Evolutionary conservation across 2,113 vertebrate genomes (phyloP).

Genomic region (Phalacrocorax carbo): DNA sequence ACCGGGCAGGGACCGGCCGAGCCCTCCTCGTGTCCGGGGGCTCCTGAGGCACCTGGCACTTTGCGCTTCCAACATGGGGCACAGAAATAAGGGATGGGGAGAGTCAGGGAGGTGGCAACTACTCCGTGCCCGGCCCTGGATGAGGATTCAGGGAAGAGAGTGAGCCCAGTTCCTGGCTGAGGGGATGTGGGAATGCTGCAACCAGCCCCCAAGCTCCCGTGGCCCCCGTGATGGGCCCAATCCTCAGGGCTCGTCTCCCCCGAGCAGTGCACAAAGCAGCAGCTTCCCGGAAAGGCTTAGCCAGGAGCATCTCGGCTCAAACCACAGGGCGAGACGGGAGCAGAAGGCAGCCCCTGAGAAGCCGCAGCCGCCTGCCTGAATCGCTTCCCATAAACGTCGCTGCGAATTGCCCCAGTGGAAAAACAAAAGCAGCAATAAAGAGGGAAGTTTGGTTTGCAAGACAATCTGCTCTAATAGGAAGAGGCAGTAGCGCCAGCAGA

Average conservation of each 20-base stretch:
- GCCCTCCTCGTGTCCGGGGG: rapidly evolving
- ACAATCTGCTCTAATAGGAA: conserved; percentile 48
- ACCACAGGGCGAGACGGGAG: rapidly evolving
- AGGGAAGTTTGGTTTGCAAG: not conserved
- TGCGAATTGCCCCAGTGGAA: not conserved
- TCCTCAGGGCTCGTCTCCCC: not conserved
- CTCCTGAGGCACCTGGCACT: not conserved
- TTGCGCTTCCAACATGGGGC: not conserved
- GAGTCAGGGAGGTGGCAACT: not conserved
- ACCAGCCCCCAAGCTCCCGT: not conserved
- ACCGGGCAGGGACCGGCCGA: rapidly evolving
- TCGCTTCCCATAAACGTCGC: not conserved
- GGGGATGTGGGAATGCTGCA: not conserved
- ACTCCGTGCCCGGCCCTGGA: not conserved
- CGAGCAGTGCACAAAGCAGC: not conserved
- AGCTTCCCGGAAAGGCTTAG: not conserved
- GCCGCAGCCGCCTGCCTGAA: not conserved
- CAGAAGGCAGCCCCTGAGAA: not conserved
- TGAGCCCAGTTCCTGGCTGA: rapidly evolving
- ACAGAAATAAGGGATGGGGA: not conserved
- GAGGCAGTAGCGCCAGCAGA: conserved; percentile 34
- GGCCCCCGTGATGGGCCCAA: rapidly evolving
- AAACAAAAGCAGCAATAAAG: not conserved
- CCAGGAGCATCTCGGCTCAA: not conserved
- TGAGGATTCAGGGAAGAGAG: not conserved